Evolutionary conservation across 2,113 vertebrate species (phyloP).

Genomic region (Carettochelys insculpta): DNA sequence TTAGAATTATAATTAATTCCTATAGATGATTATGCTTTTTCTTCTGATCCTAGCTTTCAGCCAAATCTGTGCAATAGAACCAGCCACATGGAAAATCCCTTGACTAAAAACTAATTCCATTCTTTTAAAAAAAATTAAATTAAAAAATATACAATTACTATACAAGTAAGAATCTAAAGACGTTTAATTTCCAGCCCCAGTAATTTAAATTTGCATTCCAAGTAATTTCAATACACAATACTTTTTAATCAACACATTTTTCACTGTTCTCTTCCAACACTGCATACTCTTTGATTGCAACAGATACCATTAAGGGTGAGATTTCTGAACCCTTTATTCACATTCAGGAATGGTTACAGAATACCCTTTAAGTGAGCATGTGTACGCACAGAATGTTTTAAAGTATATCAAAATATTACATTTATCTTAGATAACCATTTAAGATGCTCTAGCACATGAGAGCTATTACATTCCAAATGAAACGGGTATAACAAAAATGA

Average conservation of each 20-base stretch:
- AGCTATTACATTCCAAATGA: neutral
- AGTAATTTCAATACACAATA: constrained; percentile 37
- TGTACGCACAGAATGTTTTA: constrained; percentile 18
- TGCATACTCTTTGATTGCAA: neutral
- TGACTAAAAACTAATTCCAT: constrained; percentile 50
- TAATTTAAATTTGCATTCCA: constrained; percentile 30
- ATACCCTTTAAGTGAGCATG: constrained; percentile 9
- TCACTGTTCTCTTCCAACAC: constrained; percentile 18
- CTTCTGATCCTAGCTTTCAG: constrained; percentile 73
- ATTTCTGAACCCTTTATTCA: constrained; percentile 44
- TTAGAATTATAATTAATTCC: constrained; percentile 72
- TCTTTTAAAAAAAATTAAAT: constrained; percentile 35
- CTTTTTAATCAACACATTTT: constrained; percentile 29
- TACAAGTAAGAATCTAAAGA: neutral
- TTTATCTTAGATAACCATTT: neutral
- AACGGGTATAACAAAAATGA: neutral
- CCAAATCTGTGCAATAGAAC: constrained; percentile 60
- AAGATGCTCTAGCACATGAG: neutral
- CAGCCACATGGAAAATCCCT: constrained; percentile 71
- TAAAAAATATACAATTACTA: constrained; percentile 26
- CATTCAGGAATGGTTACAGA: constrained; percentile 31
- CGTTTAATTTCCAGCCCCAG: constrained; percentile 29
- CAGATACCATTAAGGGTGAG: constrained; percentile 29
- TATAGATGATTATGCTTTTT: constrained; percentile 61
- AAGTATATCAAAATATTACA: neutral